phyloP scores from a whole-genome alignment of 2,797 vertebrate species.

The Clarias platycephalus region DNA sequence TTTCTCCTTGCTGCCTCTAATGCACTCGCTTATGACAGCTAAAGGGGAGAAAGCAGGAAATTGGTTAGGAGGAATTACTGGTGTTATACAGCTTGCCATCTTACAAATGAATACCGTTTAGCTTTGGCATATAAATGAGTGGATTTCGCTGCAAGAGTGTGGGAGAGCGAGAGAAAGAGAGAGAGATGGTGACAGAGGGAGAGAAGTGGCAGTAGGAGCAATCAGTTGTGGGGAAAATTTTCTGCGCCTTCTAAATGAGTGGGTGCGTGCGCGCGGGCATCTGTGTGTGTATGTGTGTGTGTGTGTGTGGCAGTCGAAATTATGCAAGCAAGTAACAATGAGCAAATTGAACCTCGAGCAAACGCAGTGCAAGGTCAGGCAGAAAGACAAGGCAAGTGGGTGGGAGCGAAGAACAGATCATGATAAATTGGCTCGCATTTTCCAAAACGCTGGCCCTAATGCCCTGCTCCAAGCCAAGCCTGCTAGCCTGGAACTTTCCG shows the following conservation, averaged over 20 bases:
- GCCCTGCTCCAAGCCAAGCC: conserved; percentile 79
- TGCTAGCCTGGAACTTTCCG: conserved; percentile 64
- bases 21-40: conserved; percentile 91
- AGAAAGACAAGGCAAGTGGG: conserved; percentile 87
- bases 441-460: conserved; percentile 93
- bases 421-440: conserved; percentile 96
- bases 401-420: conserved; percentile 88
- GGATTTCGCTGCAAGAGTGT: conserved; percentile 78
- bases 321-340: conserved; percentile 92
- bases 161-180: conserved; percentile 56
- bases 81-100: conserved; percentile 82
- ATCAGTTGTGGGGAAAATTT: conserved; percentile 68
- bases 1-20: conserved; percentile 68
- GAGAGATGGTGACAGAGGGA: conserved; percentile 65
- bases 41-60: conserved; percentile 79
- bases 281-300: conserved; percentile 28
- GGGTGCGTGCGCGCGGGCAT: conserved; percentile 24
- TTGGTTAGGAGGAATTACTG: conserved; percentile 87
- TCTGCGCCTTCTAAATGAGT: conserved; percentile 46
- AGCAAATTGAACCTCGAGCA: conserved; percentile 88
- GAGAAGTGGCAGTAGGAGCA: conserved; percentile 68
- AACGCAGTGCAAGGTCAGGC: conserved; percentile 87
- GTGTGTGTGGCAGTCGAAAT: conserved; percentile 80
- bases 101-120: conserved; percentile 87
- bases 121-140: conserved; percentile 88